These are phyloP conservation scores for Platygyra sinensis DNA, from an alignment of 64 coral and sea anemone species.

Conservation along the genomic window DNA sequence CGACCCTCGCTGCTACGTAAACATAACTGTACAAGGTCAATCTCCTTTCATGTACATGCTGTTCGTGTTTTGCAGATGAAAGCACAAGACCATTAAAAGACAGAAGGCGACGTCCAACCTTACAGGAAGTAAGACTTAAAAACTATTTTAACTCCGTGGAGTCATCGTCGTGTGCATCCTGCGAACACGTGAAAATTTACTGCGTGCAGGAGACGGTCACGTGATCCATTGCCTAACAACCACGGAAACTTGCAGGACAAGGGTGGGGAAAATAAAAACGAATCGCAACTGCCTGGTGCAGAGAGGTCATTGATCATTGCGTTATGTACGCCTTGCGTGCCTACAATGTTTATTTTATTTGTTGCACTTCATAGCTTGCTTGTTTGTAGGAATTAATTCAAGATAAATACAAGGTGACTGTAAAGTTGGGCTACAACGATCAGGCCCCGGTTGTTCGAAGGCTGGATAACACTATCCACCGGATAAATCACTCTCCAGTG, in stretches of 20 bases:
- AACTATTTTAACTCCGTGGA: conserved; percentile 76
- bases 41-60: neutral
- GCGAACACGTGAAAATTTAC: conserved; percentile 64
- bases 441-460: too few species aligned
- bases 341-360: too few species aligned
- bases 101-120: conserved; percentile 33
- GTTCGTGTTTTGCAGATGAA: conserved; percentile 62
- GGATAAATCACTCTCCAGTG: too few species aligned
- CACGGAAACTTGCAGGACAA: neutral
- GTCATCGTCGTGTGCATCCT: conserved; percentile 59
- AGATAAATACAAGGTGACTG: neutral
- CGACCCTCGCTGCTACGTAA: neutral
- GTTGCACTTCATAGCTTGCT: too few species aligned
- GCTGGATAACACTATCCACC: too few species aligned
- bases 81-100: conserved; percentile 35
- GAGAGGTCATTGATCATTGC: neutral
- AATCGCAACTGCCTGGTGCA: neutral
- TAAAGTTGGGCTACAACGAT: neutral
- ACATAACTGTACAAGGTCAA: too few species aligned
- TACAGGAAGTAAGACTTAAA: conserved; percentile 71
- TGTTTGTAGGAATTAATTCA: too few species aligned
- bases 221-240: neutral
- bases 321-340: too few species aligned
- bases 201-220: conserved; percentile 55
- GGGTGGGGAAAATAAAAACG: neutral